Conservation (phyloP, 2,113 vertebrate genomes). For the Siphamia tubifer region DNA sequence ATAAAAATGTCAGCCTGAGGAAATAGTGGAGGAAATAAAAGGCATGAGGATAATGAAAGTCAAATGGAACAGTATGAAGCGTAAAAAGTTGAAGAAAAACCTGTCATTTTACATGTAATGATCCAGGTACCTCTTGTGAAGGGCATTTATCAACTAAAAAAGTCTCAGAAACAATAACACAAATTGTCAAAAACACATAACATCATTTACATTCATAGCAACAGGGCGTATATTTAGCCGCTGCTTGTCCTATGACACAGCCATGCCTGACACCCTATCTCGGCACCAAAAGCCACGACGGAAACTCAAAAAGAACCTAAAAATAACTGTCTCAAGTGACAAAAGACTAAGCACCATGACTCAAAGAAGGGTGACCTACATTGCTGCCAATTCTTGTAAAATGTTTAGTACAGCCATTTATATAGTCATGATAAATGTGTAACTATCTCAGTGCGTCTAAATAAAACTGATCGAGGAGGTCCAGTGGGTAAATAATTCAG, state of each 20-base stretch:
- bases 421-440: background rate
- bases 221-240: slow-evolving; percentile 79
- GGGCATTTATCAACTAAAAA: background rate
- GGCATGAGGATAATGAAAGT: background rate
- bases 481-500: background rate
- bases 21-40: background rate
- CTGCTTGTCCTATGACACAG: slow-evolving; percentile 70
- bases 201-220: slow-evolving; percentile 73
- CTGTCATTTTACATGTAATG: background rate
- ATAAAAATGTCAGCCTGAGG: background rate
- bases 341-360: slow-evolving; percentile 71
- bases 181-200: slow-evolving; percentile 27
- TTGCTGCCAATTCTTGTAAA: slow-evolving; percentile 53
- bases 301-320: slow-evolving; percentile 79
- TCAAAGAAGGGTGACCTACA: slow-evolving; percentile 67
- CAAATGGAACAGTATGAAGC: background rate
- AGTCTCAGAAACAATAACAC: slow-evolving; percentile 19
- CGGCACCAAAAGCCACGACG: slow-evolving; percentile 68
- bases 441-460: background rate
- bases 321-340: slow-evolving; percentile 83
- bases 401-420: slow-evolving; percentile 5
- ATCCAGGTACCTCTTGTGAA: background rate
- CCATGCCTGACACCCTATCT: slow-evolving; percentile 77
- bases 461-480: background rate
- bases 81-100: background rate